phyloP scores from a whole-genome alignment of 2,113 vertebrate genomes.

The Stigmatopora nigra region DNA sequence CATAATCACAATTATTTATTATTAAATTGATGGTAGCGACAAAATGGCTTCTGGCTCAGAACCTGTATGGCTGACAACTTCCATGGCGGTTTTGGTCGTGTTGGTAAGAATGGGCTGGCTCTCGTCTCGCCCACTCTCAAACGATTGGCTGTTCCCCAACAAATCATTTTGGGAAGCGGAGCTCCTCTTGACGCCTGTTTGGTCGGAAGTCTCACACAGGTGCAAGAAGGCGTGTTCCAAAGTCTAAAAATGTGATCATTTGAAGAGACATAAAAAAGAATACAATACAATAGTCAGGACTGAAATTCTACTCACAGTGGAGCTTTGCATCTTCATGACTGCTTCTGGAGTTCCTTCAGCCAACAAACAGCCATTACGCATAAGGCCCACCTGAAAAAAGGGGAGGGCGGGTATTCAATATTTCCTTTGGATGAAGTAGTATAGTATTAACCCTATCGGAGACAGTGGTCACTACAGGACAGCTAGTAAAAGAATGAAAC shows the following conservation, averaged over 20 bases:
- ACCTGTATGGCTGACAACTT: slow-evolving; percentile 61
- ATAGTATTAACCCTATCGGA: too few species aligned
- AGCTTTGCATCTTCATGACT: slow-evolving; percentile 67
- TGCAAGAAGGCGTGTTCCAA: slow-evolving; percentile 73
- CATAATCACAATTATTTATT: background rate
- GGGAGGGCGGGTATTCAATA: too few species aligned
- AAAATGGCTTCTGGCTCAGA: background rate
- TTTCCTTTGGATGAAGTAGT: too few species aligned
- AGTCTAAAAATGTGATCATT: slow-evolving; percentile 45
- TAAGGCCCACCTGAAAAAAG: slow-evolving; percentile 66
- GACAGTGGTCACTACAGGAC: too few species aligned
- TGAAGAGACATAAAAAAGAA: background rate
- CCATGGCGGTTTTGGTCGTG: background rate
- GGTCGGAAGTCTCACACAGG: slow-evolving; percentile 69
- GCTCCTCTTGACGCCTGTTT: slow-evolving; percentile 21
- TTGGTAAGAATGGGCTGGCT: slow-evolving; percentile 57
- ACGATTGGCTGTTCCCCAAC: slow-evolving; percentile 48
- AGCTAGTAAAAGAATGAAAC: too few species aligned
- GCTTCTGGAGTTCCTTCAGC: slow-evolving; percentile 68
- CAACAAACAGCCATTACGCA: slow-evolving; percentile 67
- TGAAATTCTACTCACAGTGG: slow-evolving; percentile 49
- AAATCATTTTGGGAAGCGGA: slow-evolving; percentile 24
- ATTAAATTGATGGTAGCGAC: background rate
- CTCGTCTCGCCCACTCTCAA: slow-evolving; percentile 62
- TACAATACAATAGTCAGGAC: background rate